A percentile compares a stretch with the other conserved stretches of the same genome.
Conservation (phyloP, 2,113 vertebrate species). For the Atherinomorus stipes region DNA sequence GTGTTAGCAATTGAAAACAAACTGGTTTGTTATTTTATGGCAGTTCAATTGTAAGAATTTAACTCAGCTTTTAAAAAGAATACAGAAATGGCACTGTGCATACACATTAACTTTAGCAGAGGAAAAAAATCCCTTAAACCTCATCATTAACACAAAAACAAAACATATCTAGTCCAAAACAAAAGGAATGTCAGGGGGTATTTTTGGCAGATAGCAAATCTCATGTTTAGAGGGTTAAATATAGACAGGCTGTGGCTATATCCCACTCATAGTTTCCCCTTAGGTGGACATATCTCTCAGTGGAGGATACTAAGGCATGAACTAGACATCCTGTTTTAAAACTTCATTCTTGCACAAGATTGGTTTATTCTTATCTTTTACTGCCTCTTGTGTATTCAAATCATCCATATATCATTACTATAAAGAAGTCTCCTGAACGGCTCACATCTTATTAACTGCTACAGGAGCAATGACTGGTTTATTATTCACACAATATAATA, state of each 20-base stretch:
- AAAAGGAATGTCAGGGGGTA: constrained; percentile 5
- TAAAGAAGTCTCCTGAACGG: neutral
- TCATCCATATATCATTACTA: neutral
- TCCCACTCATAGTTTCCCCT: neutral
- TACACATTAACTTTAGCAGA: no score
- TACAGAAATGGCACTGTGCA: neutral
- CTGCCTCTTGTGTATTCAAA: neutral
- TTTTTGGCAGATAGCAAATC: constrained; percentile 15
- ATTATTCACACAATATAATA: neutral
- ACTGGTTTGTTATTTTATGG: no score
- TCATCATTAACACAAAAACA: neutral
- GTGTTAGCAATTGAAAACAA: neutral
- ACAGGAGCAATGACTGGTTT: neutral
- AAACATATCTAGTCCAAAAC: neutral
- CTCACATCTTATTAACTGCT: neutral
- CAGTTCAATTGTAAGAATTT: no score
- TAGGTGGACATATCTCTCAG: neutral
- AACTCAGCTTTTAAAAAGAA: neutral
- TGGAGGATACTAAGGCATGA: neutral
- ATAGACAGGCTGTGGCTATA: constrained; percentile 1
- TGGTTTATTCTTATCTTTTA: neutral
- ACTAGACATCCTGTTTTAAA: neutral
- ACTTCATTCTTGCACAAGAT: neutral
- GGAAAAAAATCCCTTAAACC: neutral
- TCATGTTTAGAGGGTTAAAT: constrained; percentile 18